Conservation (phyloP, 1,140 invertebrate genomes). For the Drosophila pachea region DNA sequence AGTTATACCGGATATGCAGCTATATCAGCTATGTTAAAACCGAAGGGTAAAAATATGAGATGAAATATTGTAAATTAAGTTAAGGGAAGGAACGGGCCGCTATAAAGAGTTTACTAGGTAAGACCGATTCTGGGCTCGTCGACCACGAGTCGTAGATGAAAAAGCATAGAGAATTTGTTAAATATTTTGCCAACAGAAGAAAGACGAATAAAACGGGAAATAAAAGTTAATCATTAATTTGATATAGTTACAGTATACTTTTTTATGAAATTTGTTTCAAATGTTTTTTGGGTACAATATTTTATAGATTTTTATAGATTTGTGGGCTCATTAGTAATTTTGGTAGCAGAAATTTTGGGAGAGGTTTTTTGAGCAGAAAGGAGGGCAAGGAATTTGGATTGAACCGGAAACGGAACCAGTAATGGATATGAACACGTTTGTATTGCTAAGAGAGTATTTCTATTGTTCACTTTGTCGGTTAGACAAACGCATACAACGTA, state of each 20-base stretch:
- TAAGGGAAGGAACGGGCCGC: constrained; percentile 32
- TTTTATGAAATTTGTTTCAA: constrained; percentile 49
- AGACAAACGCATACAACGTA: constrained; percentile 38
- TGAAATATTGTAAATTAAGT: constrained; percentile 35
- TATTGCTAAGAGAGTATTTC: constrained; percentile 36
- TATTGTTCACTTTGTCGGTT: constrained; percentile 45
- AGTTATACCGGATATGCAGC: constrained; percentile 31
- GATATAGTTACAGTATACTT: constrained; percentile 50
- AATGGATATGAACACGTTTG: constrained; percentile 40
- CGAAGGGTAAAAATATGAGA: constrained; percentile 11
- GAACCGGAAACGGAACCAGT: too few species aligned
- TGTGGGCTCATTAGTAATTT: constrained; percentile 51
- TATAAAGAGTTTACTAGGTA: constrained; percentile 8
- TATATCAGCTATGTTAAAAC: constrained; percentile 7
- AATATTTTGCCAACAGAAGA: constrained; percentile 51
- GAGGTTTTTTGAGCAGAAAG: constrained; percentile 47
- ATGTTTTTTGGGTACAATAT: constrained; percentile 44
- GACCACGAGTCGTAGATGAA: constrained; percentile 18
- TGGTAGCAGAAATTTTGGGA: constrained; percentile 52
- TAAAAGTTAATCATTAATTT: constrained; percentile 46
- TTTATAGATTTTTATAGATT: constrained; percentile 38
- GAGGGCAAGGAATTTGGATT: constrained; percentile 32
- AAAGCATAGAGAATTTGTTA: constrained; percentile 64
- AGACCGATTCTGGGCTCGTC: constrained; percentile 12
- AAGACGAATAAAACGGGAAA: constrained; percentile 20